Percentiles rank a stretch among this genome's conserved stretches.
phyloP scores from a whole-genome alignment of 1,140 invertebrate genomes.

The Drosophila serrata region DNA sequence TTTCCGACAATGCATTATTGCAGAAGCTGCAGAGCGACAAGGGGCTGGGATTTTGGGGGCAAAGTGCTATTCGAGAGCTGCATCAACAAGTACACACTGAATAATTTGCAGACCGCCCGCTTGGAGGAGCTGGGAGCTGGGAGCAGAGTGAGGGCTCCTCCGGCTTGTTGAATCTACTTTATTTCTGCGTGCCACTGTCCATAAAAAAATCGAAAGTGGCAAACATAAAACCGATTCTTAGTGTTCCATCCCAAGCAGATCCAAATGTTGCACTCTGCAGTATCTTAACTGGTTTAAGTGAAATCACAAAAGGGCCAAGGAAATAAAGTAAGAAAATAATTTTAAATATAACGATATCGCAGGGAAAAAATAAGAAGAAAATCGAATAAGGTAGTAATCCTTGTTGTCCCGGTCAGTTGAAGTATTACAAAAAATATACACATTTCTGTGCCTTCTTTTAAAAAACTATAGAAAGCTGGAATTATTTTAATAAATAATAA shows the following conservation, averaged over 20 bases:
- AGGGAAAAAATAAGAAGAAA: background rate
- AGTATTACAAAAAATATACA: background rate
- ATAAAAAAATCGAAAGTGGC: slow-evolving; percentile 12
- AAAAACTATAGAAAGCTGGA: background rate
- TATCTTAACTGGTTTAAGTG: background rate
- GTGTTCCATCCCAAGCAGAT: background rate
- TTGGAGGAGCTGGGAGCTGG: slow-evolving; percentile 5
- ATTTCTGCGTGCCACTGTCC: slow-evolving; percentile 18
- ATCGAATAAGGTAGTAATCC: background rate
- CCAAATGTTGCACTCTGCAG: background rate
- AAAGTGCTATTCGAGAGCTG: slow-evolving; percentile 46
- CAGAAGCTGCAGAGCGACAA: slow-evolving; percentile 33
- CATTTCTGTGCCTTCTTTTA: background rate
- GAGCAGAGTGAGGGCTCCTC: slow-evolving; percentile 16
- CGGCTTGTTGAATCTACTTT: slow-evolving; percentile 35
- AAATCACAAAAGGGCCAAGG: background rate
- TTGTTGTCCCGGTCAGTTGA: too few relatives aligned
- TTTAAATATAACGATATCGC: background rate
- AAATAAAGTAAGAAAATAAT: background rate
- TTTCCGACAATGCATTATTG: slow-evolving; percentile 75
- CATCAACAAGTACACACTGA: slow-evolving; percentile 78
- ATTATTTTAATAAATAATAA: background rate
- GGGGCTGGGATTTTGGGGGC: slow-evolving; percentile 13
- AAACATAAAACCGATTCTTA: slow-evolving; percentile 18
- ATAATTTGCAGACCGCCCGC: slow-evolving; percentile 44